Percentiles rank a stretch among this genome's conserved stretches.
Evolutionary conservation across 2,113 vertebrate genomes (phyloP).

Genomic region (Poecilia latipinna): DNA sequence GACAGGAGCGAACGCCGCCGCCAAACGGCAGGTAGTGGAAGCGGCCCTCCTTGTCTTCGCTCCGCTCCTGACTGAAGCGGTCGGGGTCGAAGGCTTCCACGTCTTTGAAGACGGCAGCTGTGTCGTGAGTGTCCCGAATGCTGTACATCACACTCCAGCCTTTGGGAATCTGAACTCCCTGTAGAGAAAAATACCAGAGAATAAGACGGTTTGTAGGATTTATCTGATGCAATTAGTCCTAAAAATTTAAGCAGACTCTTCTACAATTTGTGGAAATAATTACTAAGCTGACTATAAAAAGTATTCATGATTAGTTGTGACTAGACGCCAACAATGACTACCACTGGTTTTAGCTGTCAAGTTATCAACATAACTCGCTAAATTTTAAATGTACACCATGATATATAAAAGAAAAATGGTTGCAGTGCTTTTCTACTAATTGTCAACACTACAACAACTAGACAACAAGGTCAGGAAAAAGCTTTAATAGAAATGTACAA

Average conservation of each 20-base stretch:
- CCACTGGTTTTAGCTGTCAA: too few species aligned
- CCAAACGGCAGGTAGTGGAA: constrained; percentile 98
- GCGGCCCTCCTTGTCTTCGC: constrained; percentile 93
- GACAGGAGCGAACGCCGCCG: constrained; percentile 92
- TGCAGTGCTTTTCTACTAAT: too few species aligned
- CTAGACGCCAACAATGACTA: too few species aligned
- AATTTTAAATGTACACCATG: too few species aligned
- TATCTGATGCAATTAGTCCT: too few species aligned
- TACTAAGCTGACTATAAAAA: neutral
- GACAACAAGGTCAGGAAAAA: too few species aligned
- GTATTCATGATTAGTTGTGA: too few species aligned
- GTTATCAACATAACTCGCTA: too few species aligned
- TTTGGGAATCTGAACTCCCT: constrained; percentile 98
- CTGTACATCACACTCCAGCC: constrained; percentile 99
- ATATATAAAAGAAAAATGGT: too few species aligned
- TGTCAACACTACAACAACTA: too few species aligned
- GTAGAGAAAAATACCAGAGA: constrained; percentile 4
- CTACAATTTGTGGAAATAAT: neutral
- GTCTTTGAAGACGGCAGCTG: constrained; percentile 91
- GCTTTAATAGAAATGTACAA: too few species aligned
- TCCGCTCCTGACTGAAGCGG: constrained; percentile 90
- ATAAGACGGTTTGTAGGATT: neutral
- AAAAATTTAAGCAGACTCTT: too few species aligned
- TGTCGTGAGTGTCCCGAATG: constrained; percentile 98
- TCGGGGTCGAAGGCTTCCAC: constrained; percentile 92